Evolutionary conservation across 2,888 invertebrate genomes (phyloP).

Genomic region (Limenitis camilla): DNA sequence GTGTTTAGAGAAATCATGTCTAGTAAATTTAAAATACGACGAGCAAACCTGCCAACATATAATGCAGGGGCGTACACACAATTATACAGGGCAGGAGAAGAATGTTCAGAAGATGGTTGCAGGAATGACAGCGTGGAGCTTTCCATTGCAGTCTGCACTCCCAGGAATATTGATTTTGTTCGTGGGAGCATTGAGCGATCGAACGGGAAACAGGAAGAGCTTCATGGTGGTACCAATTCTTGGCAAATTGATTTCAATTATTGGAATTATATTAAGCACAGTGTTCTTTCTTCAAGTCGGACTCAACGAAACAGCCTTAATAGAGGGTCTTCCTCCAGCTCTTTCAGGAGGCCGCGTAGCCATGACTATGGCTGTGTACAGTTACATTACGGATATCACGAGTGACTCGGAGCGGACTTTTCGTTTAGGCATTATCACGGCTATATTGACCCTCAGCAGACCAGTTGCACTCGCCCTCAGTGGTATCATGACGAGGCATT

Average conservation of each 20-base stretch:
- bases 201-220: constrained; percentile 74
- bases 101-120: constrained; percentile 71
- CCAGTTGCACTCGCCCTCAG: constrained; percentile 72
- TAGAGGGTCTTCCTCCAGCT: constrained; percentile 75
- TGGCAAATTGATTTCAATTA: constrained; percentile 71
- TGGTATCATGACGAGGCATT: constrained; percentile 66
- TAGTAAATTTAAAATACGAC: constrained; percentile 71
- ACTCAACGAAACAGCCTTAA: constrained; percentile 70
- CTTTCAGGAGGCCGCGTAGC: constrained; percentile 76
- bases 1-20: constrained; percentile 75
- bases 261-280: constrained; percentile 73
- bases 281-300: constrained; percentile 73
- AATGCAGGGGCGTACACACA: constrained; percentile 58
- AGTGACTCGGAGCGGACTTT: constrained; percentile 76
- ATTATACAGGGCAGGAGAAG: constrained; percentile 56
- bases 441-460: constrained; percentile 67
- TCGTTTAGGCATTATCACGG: constrained; percentile 75
- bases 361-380: constrained; percentile 76
- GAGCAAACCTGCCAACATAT: constrained; percentile 69
- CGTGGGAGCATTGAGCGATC: constrained; percentile 77
- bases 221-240: constrained; percentile 75
- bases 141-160: constrained; percentile 72
- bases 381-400: constrained; percentile 77
- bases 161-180: constrained; percentile 74
- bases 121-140: constrained; percentile 75